A percentile compares a stretch with the other conserved stretches of the same genome.
These are phyloP conservation scores for Sorex araneus DNA, from an alignment of 2,113 vertebrate genomes.

Conservation along the genomic window DNA sequence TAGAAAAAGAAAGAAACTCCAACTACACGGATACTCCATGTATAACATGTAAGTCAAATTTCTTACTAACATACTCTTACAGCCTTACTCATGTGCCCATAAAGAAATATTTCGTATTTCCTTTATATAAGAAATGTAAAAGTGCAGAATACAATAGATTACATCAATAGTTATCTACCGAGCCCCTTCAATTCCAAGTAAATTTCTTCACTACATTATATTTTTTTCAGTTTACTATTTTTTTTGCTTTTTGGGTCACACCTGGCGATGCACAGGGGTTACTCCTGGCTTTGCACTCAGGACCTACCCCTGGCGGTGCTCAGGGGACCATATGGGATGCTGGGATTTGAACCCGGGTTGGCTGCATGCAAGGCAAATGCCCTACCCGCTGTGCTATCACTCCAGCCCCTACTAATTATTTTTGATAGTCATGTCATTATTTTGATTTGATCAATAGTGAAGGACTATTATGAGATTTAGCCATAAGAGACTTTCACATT, in stretches of 20 bases:
- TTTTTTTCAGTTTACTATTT: neutral
- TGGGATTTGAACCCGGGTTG: too few relatives aligned
- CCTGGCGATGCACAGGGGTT: too few relatives aligned
- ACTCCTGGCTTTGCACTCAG: too few relatives aligned
- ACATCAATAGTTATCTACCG: neutral
- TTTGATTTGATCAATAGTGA: conserved; percentile 9
- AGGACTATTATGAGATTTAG: conserved; percentile 18
- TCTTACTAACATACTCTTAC: neutral
- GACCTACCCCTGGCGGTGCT: too few relatives aligned
- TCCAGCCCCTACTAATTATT: too few relatives aligned
- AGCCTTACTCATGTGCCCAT: neutral
- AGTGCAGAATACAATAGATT: conserved; percentile 13
- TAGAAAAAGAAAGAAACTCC: conserved; percentile 53
- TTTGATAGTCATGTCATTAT: too few relatives aligned
- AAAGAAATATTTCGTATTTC: neutral
- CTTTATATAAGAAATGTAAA: conserved; percentile 24
- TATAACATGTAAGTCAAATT: conserved; percentile 3
- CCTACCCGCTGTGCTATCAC: too few relatives aligned
- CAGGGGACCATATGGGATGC: too few relatives aligned
- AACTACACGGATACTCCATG: neutral
- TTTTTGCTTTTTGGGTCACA: too few relatives aligned
- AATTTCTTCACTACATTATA: neutral
- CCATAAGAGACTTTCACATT: neutral
- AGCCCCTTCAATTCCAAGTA: neutral
- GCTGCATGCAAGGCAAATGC: too few relatives aligned